These are phyloP conservation scores for Sorex fumeus DNA, from an alignment of 2,113 vertebrate genomes.

Conservation along the genomic window DNA sequence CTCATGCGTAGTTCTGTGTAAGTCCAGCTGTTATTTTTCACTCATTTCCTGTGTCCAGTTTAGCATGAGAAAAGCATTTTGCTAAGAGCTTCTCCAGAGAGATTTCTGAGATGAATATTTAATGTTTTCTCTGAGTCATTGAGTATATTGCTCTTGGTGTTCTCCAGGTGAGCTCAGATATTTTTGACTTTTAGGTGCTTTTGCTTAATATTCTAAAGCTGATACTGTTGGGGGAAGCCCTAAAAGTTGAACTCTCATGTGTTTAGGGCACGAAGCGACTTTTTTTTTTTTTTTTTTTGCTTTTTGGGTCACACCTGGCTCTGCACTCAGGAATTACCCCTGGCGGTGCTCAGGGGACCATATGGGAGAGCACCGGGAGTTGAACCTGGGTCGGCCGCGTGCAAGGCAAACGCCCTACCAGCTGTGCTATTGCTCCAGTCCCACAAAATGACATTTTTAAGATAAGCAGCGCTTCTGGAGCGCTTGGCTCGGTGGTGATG, in stretches of 20 bases:
- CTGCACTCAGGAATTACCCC: too few relatives aligned
- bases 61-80: slow-evolving; percentile 46
- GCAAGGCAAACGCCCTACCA: too few relatives aligned
- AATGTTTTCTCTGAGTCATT: slow-evolving; percentile 46
- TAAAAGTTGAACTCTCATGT: neutral
- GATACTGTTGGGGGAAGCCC: neutral
- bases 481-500: too few relatives aligned
- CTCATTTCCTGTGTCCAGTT: slow-evolving; percentile 41
- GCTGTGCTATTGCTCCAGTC: too few relatives aligned
- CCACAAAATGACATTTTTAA: too few relatives aligned
- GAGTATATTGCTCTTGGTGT: neutral
- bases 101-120: slow-evolving; percentile 46
- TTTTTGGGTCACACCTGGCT: too few relatives aligned
- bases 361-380: too few relatives aligned
- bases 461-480: too few relatives aligned
- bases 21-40: slow-evolving; percentile 52
- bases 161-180: neutral
- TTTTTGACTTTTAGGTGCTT: neutral
- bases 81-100: slow-evolving; percentile 34
- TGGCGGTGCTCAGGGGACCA: too few relatives aligned
- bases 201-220: slow-evolving; percentile 40
- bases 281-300: too few relatives aligned
- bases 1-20: slow-evolving; percentile 33
- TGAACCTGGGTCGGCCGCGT: too few relatives aligned
- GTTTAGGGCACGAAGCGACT: neutral